Evolutionary conservation across 1,140 invertebrate species (phyloP).

Genomic region (Pemphigus obesinymphae): DNA sequence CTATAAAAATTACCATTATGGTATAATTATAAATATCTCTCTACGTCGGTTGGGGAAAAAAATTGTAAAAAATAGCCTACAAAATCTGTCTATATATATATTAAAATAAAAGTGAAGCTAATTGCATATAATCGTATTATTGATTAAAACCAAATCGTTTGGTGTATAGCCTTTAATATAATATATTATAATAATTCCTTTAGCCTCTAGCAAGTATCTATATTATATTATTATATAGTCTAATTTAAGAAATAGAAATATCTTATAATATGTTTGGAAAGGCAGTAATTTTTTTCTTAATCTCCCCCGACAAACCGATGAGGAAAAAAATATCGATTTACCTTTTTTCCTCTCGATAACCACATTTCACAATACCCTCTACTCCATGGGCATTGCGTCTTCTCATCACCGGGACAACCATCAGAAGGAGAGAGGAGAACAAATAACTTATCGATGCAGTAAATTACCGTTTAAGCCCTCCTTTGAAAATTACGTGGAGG

Average conservation of each 20-base stretch:
- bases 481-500: too few species aligned
- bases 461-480: too few species aligned
- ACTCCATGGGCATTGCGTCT: too few species aligned
- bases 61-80: background rate
- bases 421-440: too few species aligned
- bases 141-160: background rate
- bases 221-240: background rate
- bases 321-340: background rate
- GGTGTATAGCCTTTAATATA: background rate
- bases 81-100: background rate
- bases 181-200: background rate
- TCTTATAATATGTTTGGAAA: background rate
- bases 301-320: background rate
- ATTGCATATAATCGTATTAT: background rate
- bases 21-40: background rate
- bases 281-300: background rate
- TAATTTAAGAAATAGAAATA: background rate
- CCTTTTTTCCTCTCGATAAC: background rate
- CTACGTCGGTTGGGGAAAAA: too few species aligned
- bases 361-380: background rate
- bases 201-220: background rate
- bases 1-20: background rate
- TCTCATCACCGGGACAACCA: too few species aligned
- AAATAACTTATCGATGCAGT: too few species aligned
- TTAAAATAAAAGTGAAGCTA: background rate